These are phyloP conservation scores for Smutsia temminckii DNA, from an alignment of 2,797 vertebrate genomes.

Conservation along the genomic window DNA sequence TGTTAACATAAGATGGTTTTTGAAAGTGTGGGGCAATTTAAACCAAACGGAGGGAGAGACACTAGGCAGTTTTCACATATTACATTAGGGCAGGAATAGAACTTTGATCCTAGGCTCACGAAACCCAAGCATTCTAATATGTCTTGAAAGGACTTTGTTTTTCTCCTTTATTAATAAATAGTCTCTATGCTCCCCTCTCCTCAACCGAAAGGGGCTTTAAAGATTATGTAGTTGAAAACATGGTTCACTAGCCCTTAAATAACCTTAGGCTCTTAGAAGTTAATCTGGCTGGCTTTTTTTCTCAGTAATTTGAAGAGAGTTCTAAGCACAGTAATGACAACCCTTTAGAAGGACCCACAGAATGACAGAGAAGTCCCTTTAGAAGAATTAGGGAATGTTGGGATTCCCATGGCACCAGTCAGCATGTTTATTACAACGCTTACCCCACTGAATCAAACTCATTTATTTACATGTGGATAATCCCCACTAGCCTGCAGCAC, in stretches of 20 bases:
- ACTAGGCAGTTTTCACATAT: background rate
- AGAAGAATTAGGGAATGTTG: background rate
- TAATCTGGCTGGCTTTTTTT: background rate
- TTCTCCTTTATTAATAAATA: background rate
- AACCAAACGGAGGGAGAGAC: background rate
- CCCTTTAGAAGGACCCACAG: background rate
- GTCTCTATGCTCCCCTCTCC: background rate
- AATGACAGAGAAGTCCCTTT: background rate
- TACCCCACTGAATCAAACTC: background rate
- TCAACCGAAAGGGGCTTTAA: background rate
- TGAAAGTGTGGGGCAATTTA: background rate
- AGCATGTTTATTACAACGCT: background rate
- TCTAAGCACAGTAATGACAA: background rate
- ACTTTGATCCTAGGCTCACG: background rate
- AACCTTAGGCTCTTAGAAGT: background rate
- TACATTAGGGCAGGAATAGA: background rate
- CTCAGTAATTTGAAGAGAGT: background rate
- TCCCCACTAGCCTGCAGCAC: background rate
- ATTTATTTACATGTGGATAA: background rate
- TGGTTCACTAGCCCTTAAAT: background rate
- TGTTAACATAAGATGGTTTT: background rate
- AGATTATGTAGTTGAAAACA: background rate
- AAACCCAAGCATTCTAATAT: slow-evolving; percentile 22
- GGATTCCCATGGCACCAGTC: background rate
- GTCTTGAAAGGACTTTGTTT: background rate